Evolutionary conservation across 2,113 vertebrate species (phyloP), one percentile per base, ranked within the genome.

Genomic region (Ploceus nigricollis): DNA sequence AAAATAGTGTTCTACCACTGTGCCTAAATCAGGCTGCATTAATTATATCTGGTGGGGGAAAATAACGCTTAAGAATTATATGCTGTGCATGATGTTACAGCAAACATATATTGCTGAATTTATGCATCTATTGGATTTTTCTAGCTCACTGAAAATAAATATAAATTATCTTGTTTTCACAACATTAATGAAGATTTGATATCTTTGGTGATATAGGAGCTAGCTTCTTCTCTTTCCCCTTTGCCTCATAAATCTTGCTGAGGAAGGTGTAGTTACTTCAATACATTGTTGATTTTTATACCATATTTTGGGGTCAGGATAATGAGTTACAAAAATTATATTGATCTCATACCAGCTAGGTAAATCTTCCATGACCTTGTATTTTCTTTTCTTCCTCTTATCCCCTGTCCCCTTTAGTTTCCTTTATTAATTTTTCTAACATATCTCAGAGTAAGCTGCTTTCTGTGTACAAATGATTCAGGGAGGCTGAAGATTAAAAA

Each of bases 301-400:
- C 93, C 58, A 63, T 85, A 60, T 93, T 96, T 96, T 93, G 56
- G 37, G 73, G 37, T 97, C 61, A 78, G 58, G 81, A 95, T 97
- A 98, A 97, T 95, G 82, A 92, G 89, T 96, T 97, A 95, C 96
- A 97, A 97, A 98, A 96, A 94, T 93, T 13, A 78, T 98, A 98
- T 97, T 79, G 97, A 98, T 97, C 93, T 91, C 79, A 89, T 94
- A 93, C 66, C 53, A 93, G 73, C 75, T 93, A 90, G 63, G 85
- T 93, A 97, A 97, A 96, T 97, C 94, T 97, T 96, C 90, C 33
- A 72, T 91, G 97, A 97, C 97, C 94, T 98, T 97, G 93, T 84
- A 87, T 82, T 97, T 93, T 89, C 61, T 35, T 90, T 68, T 75
- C 57, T 61, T 66, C 35, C 50, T n/a, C 54, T 56, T 45, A 58